Evolutionary conservation across 92 coral and sea anemone genomes (phyloP).

Genomic region (Porites lobata): DNA sequence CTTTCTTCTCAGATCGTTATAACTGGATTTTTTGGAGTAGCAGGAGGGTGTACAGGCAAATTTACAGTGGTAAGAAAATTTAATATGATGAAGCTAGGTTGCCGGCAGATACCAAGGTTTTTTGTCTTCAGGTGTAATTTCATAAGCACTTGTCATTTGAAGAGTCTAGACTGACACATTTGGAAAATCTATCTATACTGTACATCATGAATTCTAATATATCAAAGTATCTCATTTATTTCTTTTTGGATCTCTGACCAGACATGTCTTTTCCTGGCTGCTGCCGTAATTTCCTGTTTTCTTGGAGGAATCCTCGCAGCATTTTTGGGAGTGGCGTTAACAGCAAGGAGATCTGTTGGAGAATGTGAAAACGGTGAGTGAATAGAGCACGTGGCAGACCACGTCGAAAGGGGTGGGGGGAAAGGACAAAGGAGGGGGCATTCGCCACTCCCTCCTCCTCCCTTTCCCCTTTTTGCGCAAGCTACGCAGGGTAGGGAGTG

Average conservation of each 20-base stretch:
- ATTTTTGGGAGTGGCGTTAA: slow-evolving; percentile 61
- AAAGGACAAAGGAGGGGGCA: too few relatives aligned
- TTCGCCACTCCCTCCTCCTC: too few relatives aligned
- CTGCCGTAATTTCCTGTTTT: slow-evolving; percentile 50
- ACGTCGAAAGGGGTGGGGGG: too few relatives aligned
- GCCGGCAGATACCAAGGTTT: not conserved
- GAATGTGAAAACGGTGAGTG: slow-evolving; percentile 69
- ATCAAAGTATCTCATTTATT: too few relatives aligned
- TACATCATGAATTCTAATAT: too few relatives aligned
- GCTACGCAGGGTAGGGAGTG: too few relatives aligned
- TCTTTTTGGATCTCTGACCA: not conserved
- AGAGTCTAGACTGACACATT: too few relatives aligned
- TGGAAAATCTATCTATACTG: too few relatives aligned
- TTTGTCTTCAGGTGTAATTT: not conserved
- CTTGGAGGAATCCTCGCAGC: slow-evolving; percentile 71
- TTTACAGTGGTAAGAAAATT: slow-evolving; percentile 22
- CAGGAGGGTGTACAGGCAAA: slow-evolving; percentile 35
- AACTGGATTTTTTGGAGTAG: slow-evolving; percentile 25
- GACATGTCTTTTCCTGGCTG: slow-evolving; percentile 51
- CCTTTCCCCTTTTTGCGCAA: too few relatives aligned
- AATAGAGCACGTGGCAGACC: too few relatives aligned
- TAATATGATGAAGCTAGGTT: not conserved
- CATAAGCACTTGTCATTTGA: not conserved
- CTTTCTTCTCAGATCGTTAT: slow-evolving; percentile 19
- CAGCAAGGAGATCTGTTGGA: slow-evolving; percentile 67